These are phyloP conservation scores for Chiloscyllium plagiosum DNA, from an alignment of 2,113 vertebrate genomes.

Conservation along the genomic window DNA sequence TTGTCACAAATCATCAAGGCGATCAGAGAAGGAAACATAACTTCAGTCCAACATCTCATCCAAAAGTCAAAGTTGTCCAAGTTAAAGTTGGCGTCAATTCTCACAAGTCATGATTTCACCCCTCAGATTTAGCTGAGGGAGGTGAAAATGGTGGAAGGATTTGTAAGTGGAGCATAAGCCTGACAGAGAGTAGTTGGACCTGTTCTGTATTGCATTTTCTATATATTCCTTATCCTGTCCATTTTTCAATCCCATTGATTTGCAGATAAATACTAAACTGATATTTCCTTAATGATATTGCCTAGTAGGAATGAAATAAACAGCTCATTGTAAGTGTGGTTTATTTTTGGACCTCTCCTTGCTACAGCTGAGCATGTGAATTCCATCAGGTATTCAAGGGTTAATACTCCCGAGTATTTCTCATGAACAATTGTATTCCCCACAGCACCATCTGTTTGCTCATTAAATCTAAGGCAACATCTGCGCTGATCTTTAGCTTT, in stretches of 20 bases:
- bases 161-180: not conserved
- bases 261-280: not conserved
- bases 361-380: not conserved
- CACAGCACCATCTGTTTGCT: not conserved
- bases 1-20: not conserved
- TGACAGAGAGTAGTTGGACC: not conserved
- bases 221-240: not conserved
- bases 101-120: not conserved
- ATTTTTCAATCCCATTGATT: not conserved
- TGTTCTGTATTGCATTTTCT: not conserved
- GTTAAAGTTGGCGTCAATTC: not conserved
- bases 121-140: not conserved
- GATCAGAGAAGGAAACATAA: not conserved
- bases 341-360: not conserved
- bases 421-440: not conserved
- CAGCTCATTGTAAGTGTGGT: not conserved
- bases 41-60: not conserved
- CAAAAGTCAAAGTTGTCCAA: not conserved
- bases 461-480: slow-evolving; percentile 24
- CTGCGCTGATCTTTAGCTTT: slow-evolving; percentile 9
- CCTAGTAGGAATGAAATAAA: not conserved
- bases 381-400: not conserved
- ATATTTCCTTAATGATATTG: not conserved
- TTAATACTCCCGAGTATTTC: not conserved
- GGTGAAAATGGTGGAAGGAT: no score